Evolutionary conservation across 2,113 vertebrate genomes (phyloP), one percentile per base, ranked within the genome.

Genomic region (Poeciliopsis prolifica): DNA sequence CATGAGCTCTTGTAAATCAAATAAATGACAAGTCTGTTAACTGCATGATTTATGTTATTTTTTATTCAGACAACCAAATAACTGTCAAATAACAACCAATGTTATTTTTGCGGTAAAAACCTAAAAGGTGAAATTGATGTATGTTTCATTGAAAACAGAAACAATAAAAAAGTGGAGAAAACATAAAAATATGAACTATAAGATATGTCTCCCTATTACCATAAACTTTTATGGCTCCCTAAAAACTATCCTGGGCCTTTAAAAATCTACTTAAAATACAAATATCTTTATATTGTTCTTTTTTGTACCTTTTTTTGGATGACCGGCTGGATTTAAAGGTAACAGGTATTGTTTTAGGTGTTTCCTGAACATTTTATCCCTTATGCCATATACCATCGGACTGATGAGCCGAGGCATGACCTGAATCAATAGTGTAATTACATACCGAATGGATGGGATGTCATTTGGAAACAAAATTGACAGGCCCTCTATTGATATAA

Each of bases 351-450:
- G 78, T 58, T 72, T 91, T 42, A 93, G 7, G 33, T 93, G 80
- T 13, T 51, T 78, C 75, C 68, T 82, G 77, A 95, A 92, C 0
- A 42, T 84, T 48, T 91, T 68, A 76, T 94, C 94, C 65, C 94
- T 81, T 9, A 93, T 24, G 0, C 93, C 93, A 24, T 94, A 94
- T 13, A 94, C 63, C 5, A 92, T 62, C 0, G 93, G 92, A 66
- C 92, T 94, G 22, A 93, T 4, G 22, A 92, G 84, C 4, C 90
- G 77, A 0, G 92, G 92, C 44, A 94, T 30, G 35, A 94, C 83
- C 6, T 92, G 85, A 5, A 92, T 69, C 24, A 65, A n/a, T 3
- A 74, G 22, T 35, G 72, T 19, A 2, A 92, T 60, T 14, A 93
- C 1, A 12, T 88, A 93, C 15, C 0, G 44, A 58, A 74, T 74